Conservation (phyloP, 2,113 vertebrate species). For the Glareola pratincola region DNA sequence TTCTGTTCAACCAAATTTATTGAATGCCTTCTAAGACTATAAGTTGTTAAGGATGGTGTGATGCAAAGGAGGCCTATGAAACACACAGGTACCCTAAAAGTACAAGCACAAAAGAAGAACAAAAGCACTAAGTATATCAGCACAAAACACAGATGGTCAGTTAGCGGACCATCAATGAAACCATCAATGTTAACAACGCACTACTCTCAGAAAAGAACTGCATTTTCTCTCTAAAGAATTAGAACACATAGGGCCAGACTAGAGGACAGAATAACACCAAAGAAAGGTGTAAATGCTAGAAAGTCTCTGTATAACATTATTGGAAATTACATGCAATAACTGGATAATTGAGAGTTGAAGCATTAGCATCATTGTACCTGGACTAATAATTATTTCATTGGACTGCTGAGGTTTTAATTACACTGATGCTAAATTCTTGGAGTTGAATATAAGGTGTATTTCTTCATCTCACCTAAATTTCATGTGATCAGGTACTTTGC, state of each 20-base stretch:
- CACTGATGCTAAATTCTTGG: background rate
- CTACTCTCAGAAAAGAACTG: background rate
- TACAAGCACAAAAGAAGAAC: background rate
- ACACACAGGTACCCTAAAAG: background rate
- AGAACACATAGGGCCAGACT: background rate
- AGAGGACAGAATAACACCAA: background rate
- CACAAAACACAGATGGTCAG: background rate
- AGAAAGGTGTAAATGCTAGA: background rate
- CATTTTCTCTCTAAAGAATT: background rate
- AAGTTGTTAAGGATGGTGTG: background rate
- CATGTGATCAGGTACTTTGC: background rate
- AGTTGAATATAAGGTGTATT: background rate
- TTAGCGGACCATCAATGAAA: background rate
- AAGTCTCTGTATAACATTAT: background rate
- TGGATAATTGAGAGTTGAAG: background rate
- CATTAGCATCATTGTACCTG: background rate
- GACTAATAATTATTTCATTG: background rate
- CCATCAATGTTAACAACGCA: background rate
- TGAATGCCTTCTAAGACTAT: background rate
- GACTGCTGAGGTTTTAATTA: background rate
- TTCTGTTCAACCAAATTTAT: background rate
- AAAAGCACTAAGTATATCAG: background rate
- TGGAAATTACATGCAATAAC: background rate
- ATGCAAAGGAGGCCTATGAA: background rate
- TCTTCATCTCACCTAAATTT: background rate